Base-by-base conservation (phyloP, 2,888 invertebrate species). In the Platypus cylindrus region DNA sequence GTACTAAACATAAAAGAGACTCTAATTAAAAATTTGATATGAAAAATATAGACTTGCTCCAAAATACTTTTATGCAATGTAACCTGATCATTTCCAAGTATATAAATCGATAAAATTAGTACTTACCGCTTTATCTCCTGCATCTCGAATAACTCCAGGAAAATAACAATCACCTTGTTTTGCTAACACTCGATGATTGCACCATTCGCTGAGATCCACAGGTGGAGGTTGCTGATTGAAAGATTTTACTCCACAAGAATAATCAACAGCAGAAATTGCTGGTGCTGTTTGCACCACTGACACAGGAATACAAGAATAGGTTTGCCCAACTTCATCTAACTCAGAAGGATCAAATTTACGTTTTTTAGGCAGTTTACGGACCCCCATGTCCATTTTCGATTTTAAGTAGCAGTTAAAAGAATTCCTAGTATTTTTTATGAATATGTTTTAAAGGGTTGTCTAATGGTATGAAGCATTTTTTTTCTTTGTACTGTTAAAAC, bases 181-280 rank as follows among this genome's bases (percentile, higher is more conserved):
- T 25, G 93, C 94, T 49, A 95, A 67, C 40, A 94, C 87, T 50
- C 93, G 70, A 59, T 91, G 90, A 55, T 87, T 85, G 48, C 79
- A 77, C 94, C 94, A 95, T 64, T 94, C 93, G 52, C 78, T 80
- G 49, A 94, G 70, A 66, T 94, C 89, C 45, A 94, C 45, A 38
- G 46, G 37, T 20, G 35, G 37, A 9, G 31, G 22, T 13, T 27
- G 28, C 15, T 32, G 33, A 23, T 23, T 33, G 4, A 35, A 35
- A 3, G 28, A 29, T 16, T 47, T 47, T 51, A 44, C 49, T 34
- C 31, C 49, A 45, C 51, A 55, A n/a, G 57, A 58, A 45, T 60
- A 61, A 47, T 61, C 61, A 18, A 60, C 56, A 33, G 60, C 59
- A 17, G 55, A 50, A 40, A 48, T 51, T 33, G 53, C 59, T 23